Percentiles rank a stretch among this genome's conserved stretches.
These are phyloP conservation scores for Vanacampus margaritifer DNA, from an alignment of 2,113 vertebrate genomes.

Conservation along the genomic window DNA sequence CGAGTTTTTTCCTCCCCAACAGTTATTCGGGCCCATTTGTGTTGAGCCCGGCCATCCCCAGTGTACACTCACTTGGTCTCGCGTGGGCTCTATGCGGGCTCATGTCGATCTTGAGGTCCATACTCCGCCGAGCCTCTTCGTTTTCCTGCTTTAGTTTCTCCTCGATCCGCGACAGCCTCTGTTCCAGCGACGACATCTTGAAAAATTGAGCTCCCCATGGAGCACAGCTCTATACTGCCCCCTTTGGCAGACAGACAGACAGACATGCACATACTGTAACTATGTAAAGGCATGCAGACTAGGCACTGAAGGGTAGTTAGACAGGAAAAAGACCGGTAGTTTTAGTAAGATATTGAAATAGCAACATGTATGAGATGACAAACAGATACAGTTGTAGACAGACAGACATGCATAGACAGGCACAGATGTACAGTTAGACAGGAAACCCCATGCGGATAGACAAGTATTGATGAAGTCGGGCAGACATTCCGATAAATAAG, in stretches of 20 bases:
- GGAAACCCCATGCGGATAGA: neutral
- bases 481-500: neutral
- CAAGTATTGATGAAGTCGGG: neutral
- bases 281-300: neutral
- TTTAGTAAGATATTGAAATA: neutral
- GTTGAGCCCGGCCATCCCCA: constrained; percentile 18
- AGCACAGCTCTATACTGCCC: constrained; percentile 57
- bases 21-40: constrained; percentile 34
- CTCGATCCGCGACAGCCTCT: constrained; percentile 81
- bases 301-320: neutral
- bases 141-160: constrained; percentile 80
- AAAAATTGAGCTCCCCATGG: constrained; percentile 72
- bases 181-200: constrained; percentile 83
- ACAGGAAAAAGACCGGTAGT: neutral
- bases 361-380: neutral
- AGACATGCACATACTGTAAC: neutral
- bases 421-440: neutral
- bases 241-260: constrained; percentile 32
- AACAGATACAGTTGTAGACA: no score
- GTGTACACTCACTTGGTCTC: constrained; percentile 75
- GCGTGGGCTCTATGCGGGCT: constrained; percentile 76
- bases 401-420: neutral
- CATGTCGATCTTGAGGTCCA: constrained; percentile 80
- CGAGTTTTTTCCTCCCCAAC: constrained; percentile 38
- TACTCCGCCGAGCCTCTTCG: constrained; percentile 74